These are phyloP conservation scores for Dendropsophus ebraccatus DNA, from an alignment of 2,113 vertebrate genomes.

Conservation along the genomic window DNA sequence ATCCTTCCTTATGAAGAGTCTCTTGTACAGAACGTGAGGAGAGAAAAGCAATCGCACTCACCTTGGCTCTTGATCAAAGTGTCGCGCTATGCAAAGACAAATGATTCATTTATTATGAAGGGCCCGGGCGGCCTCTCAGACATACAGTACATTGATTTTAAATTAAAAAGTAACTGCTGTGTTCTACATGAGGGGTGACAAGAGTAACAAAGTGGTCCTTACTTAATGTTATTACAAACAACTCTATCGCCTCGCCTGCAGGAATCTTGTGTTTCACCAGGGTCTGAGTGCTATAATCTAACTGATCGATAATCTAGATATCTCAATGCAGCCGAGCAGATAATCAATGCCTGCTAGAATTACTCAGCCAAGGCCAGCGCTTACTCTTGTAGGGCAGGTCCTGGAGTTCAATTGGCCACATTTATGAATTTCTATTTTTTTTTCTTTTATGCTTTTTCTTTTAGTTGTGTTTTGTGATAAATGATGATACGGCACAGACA, in stretches of 20 bases:
- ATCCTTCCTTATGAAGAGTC: neutral
- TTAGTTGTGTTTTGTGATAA: slow-evolving; percentile 53
- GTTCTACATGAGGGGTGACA: slow-evolving; percentile 76
- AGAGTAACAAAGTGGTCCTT: slow-evolving; percentile 74
- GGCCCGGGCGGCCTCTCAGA: slow-evolving; percentile 71
- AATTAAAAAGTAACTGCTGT: slow-evolving; percentile 79
- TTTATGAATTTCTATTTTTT: slow-evolving; percentile 74
- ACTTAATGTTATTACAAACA: slow-evolving; percentile 71
- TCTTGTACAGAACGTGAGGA: neutral
- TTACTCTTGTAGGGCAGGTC: slow-evolving; percentile 65
- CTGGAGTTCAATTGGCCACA: slow-evolving; percentile 65
- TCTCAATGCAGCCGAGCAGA: slow-evolving; percentile 72
- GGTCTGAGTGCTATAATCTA: slow-evolving; percentile 68
- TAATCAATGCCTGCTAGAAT: slow-evolving; percentile 72
- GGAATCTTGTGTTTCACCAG: slow-evolving; percentile 56
- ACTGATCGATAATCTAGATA: slow-evolving; percentile 74
- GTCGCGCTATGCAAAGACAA: slow-evolving; percentile 70
- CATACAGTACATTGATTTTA: slow-evolving; percentile 74
- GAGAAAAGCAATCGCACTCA: slow-evolving; percentile 60
- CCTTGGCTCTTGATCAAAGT: slow-evolving; percentile 65
- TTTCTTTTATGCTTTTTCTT: slow-evolving; percentile 68
- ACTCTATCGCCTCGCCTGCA: slow-evolving; percentile 61
- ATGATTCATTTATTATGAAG: slow-evolving; percentile 72
- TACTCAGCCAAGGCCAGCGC: slow-evolving; percentile 66
- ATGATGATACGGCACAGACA: slow-evolving; percentile 29